These are phyloP conservation scores for Pocillopora meandrina DNA, from an alignment of 92 coral and sea anemone species.

Conservation along the genomic window DNA sequence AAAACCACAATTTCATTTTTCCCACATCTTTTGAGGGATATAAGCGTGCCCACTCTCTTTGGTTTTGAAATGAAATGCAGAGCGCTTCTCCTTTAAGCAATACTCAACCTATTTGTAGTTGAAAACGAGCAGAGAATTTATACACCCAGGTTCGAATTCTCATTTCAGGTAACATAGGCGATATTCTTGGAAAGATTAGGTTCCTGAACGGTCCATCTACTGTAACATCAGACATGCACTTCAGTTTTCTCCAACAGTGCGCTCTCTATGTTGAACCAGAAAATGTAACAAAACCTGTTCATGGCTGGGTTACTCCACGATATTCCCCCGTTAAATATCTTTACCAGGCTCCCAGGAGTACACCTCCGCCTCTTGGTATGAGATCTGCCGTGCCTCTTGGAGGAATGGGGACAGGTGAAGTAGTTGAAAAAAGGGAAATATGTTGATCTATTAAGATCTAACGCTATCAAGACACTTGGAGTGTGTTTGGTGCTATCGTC, in stretches of 20 bases:
- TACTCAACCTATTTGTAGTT: no score
- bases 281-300: constrained; percentile 61
- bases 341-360: constrained; percentile 68
- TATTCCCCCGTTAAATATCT: constrained; percentile 65
- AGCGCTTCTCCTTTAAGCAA: no score
- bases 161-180: constrained; percentile 59
- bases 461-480: background rate
- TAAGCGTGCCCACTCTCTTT: background rate
- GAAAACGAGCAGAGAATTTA: no score
- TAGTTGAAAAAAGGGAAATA: background rate
- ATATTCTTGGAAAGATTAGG: constrained; percentile 63
- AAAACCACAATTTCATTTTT: no score
- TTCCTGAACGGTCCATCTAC: constrained; percentile 83
- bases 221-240: constrained; percentile 68
- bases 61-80: no score
- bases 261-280: constrained; percentile 83
- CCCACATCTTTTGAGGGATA: background rate
- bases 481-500: no score
- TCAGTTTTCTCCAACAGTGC: constrained; percentile 70
- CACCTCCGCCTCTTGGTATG: constrained; percentile 85
- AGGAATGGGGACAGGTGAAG: constrained; percentile 85
- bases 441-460: background rate
- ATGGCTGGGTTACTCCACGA: constrained; percentile 74
- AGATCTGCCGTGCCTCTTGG: constrained; percentile 95
- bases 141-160: background rate